These are phyloP conservation scores for Geotria australis DNA, from an alignment of 2,797 vertebrate species.

Conservation along the genomic window DNA sequence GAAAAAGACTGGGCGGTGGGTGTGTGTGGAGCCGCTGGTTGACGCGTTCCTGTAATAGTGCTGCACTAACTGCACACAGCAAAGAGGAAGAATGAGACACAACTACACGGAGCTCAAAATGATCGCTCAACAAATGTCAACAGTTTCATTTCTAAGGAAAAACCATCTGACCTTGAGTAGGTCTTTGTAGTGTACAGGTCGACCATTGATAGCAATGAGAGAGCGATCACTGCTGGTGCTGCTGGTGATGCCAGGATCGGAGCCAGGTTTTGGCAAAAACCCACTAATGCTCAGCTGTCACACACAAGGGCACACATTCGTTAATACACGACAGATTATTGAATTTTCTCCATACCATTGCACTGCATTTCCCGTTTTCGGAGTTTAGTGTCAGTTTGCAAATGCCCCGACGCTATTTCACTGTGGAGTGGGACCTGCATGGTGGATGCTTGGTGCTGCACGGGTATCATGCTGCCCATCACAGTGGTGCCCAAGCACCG, in stretches of 20 bases:
- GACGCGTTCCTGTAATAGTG: slow-evolving; percentile 28
- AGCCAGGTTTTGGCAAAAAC: slow-evolving; percentile 45
- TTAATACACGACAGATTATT: no score
- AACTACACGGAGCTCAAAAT: neutral
- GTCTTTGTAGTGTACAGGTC: slow-evolving; percentile 57
- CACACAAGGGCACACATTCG: no score
- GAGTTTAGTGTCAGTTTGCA: no score
- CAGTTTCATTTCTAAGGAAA: slow-evolving; percentile 9
- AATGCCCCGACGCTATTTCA: no score
- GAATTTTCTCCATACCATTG: no score
- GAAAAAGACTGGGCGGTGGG: slow-evolving; percentile 36
- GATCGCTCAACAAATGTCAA: slow-evolving; percentile 7
- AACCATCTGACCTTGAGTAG: slow-evolving; percentile 45
- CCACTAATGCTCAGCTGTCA: slow-evolving; percentile 42
- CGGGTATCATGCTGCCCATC: slow-evolving; percentile 36
- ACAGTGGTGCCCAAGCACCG: slow-evolving; percentile 38
- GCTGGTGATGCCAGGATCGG: slow-evolving; percentile 28
- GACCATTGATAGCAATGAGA: slow-evolving; percentile 50
- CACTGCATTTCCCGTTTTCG: no score
- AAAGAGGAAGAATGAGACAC: neutral
- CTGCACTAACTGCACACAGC: slow-evolving; percentile 27
- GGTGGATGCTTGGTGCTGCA: slow-evolving; percentile 17
- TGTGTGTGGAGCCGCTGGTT: slow-evolving; percentile 18
- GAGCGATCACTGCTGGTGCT: slow-evolving; percentile 41
- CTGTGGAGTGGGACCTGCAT: no score